Conservation (phyloP, 2,797 vertebrate genomes). For the Anolis apletophallus region DNA sequence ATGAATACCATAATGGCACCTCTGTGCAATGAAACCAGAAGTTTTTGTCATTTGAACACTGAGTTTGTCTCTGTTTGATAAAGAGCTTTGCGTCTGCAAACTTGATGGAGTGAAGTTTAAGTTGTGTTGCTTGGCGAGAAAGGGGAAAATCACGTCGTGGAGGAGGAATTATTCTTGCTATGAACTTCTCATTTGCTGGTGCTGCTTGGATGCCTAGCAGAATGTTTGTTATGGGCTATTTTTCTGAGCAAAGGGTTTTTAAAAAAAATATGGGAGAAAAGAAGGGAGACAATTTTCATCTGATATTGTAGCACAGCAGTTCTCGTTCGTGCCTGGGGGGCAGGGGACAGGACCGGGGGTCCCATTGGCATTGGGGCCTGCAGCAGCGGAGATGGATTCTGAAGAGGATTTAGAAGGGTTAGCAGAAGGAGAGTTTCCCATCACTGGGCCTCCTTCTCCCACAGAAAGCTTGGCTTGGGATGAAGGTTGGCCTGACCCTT, state of each 20-base stretch:
- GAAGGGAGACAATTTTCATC: conserved; percentile 13
- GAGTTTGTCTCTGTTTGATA: conserved; percentile 68
- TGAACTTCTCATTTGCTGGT: conserved; percentile 65
- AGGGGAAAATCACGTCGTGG: conserved; percentile 46
- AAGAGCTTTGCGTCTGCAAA: conserved; percentile 61
- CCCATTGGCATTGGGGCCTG: too few relatives aligned
- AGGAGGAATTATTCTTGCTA: conserved; percentile 54
- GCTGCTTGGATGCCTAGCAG: conserved; percentile 60
- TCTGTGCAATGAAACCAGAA: conserved; percentile 62
- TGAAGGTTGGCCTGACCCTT: too few relatives aligned
- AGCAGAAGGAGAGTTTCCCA: too few relatives aligned
- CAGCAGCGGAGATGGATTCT: too few relatives aligned
- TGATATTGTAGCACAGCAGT: too few relatives aligned
- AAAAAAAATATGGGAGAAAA: too few relatives aligned
- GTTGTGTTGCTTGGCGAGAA: conserved; percentile 59
- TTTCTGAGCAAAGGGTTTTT: conserved; percentile 39
- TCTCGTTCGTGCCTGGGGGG: too few relatives aligned
- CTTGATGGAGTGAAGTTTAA: conserved; percentile 73
- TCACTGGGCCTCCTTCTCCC: too few relatives aligned
- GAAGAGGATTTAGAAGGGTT: too few relatives aligned
- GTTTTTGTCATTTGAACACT: conserved; percentile 71
- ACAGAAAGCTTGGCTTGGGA: too few relatives aligned
- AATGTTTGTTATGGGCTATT: conserved; percentile 66
- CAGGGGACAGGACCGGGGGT: too few relatives aligned
- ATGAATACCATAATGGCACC: conserved; percentile 66